Evolutionary conservation across 2,797 vertebrate genomes (phyloP), one percentile per base, ranked within the genome.

Genomic region (Ptychobarbus kaznakovi): DNA sequence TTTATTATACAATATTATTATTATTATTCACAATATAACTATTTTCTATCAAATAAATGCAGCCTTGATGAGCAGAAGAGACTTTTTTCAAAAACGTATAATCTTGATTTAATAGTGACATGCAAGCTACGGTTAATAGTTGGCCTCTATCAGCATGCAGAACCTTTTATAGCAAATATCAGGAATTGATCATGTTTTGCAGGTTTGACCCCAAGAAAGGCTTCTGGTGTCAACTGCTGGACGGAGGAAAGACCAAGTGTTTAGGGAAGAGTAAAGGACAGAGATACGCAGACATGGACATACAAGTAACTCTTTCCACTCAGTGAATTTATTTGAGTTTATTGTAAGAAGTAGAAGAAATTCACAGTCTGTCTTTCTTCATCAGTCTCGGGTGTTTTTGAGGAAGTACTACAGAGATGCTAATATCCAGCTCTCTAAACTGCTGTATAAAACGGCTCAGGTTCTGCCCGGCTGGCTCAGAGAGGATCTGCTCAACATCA

Each of bases 141-240:
- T 16, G 28, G 6, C 6, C 6, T 63, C 28, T 32, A 46, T 25
- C 35, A 56, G 13, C 6, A 25, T n/a, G 25, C 2, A 58, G 38
- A 25, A 42, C 63, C 16, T 44, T 56, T 32, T 3, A 56, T 8
- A 9, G 4, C 7, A 75, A 32, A 49, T 51, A 46, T 20, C 20
- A 35, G 20, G 28, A 53, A 7, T 56, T 35, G 11, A 44, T 61
- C 0, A 16, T 77, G n/a, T 68, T 51, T 38, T 86, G 18, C 94
- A 99, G 98, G 91, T 99, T 99, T 86, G 98, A 99, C 91, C 97
- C 97, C 65, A 99, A 99, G 94, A 99, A 99, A 92, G 98, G 98
- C 82, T 99, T 99, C 93, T 99, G 98, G 98, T 99, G 98, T 93
- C 98, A 99, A 90, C 95, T 99, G 89, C 93, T 98, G 32, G 98